Evolutionary conservation across 1,140 invertebrate genomes (phyloP), one percentile per base, ranked within the genome.

Genomic region (Mizuhopecten yessoensis): DNA sequence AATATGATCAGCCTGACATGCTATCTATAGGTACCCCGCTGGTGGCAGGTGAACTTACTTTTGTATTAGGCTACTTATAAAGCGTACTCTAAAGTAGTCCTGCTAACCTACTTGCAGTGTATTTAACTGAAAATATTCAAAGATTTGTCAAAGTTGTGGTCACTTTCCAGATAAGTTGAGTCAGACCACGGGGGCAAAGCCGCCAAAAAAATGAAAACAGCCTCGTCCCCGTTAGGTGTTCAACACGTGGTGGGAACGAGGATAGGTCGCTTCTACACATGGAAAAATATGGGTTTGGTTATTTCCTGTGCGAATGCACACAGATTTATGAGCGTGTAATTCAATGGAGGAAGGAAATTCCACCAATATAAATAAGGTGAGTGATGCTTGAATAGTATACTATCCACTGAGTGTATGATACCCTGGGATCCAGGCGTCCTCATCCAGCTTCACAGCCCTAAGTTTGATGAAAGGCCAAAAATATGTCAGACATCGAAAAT

Each of bases 381-480:
- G 57, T 75, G 57, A 5, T 75, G 23, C 11, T 75, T 75, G 57
- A 75, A 29, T 75, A 75, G 9, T 75, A 75, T 75, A 75, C 57
- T 75, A 75, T 75, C 57, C 23, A 7, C 57, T 75, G 57, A 75
- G 57, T 7, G 23, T 29, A 75, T 75, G 3, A 75, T 75, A 75
- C n/a, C 23, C 15, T 3, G 57, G n/a, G 57, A 29, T 29, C 57
- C 5, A 17, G 5, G 23, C 57, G n/a, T n/a, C 23, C n/a, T 75
- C 29, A 75, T 75, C 57, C 23, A 75, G 57, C 57, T 75, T 29
- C 23, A 75, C 29, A 29, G n/a, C 57, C 57, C 57, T 0, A 75
- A 75, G 57, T 75, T 75, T 75, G 57, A 75, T 75, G 57, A 75
- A 75, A 75, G 57, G 57, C 57, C 57, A 75, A 75, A 75, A 75